Percentiles rank a stretch among this genome's conserved stretches.
Evolutionary conservation across 2,888 invertebrate species (phyloP).

Genomic region (Falcaria lacertinaria): DNA sequence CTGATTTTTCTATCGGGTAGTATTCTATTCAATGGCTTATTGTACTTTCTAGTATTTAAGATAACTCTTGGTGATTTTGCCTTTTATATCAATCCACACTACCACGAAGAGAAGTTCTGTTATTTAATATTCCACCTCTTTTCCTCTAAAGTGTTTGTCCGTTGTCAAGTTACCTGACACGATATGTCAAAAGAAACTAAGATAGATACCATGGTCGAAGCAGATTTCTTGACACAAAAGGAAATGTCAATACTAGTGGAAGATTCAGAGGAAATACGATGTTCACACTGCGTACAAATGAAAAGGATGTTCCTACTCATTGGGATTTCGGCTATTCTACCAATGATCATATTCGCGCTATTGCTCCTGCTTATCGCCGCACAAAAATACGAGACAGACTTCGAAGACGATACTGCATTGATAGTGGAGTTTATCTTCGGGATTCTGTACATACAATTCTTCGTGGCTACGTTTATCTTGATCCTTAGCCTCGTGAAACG

Average conservation of each 20-base stretch:
- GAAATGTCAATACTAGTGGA: constrained; percentile 41
- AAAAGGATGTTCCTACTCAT: constrained; percentile 42
- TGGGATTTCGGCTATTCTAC: constrained; percentile 49
- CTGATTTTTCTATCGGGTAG: not conserved
- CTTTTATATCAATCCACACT: not conserved
- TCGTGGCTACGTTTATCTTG: constrained; percentile 47
- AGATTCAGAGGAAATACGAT: constrained; percentile 40
- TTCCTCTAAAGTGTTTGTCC: not conserved
- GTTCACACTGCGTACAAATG: constrained; percentile 42
- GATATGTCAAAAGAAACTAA: not conserved
- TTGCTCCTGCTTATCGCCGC: constrained; percentile 36
- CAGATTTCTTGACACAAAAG: not conserved
- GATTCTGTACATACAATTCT: constrained; percentile 48
- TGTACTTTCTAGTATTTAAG: not conserved
- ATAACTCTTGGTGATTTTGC: not conserved
- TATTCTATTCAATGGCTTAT: not conserved
- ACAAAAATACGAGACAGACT: constrained; percentile 19
- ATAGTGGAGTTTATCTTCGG: constrained; percentile 49
- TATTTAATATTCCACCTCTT: not conserved
- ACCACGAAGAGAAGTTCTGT: not conserved
- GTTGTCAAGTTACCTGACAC: too few relatives aligned
- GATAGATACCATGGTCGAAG: not conserved
- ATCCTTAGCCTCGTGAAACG: constrained; percentile 41
- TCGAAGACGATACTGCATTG: constrained; percentile 24
- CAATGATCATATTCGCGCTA: constrained; percentile 48